phyloP scores from a whole-genome alignment of 1,140 invertebrate species.

The Helicoverpa armigera region DNA sequence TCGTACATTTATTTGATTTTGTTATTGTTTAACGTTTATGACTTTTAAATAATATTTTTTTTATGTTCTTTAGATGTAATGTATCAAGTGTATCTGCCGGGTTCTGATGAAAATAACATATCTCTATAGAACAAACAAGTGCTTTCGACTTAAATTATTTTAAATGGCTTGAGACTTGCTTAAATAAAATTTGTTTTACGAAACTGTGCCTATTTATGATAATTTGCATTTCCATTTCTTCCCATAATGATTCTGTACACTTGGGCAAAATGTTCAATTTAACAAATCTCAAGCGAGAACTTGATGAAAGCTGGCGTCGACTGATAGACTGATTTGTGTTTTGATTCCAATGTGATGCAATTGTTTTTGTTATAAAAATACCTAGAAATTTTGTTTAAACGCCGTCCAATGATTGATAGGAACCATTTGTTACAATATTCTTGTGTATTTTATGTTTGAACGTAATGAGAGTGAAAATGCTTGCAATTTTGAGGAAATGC shows the following conservation, averaged over 20 bases:
- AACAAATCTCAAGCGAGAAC: constrained; percentile 2
- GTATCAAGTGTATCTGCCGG: no score
- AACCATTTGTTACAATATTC: constrained; percentile 47
- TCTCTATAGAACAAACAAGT: no score
- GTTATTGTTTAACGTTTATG: neutral
- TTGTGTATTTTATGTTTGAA: constrained; percentile 17
- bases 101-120: no score
- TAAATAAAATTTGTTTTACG: no score
- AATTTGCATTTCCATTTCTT: neutral
- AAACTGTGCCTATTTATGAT: neutral
- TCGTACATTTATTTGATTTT: neutral
- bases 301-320: constrained; percentile 37
- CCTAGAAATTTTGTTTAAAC: constrained; percentile 29
- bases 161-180: no score
- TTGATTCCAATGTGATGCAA: constrained; percentile 41
- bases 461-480: constrained; percentile 17
- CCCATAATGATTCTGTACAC: neutral
- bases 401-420: constrained; percentile 44
- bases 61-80: neutral
- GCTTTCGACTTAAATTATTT: no score
- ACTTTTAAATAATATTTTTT: neutral
- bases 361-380: constrained; percentile 49
- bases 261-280: constrained; percentile 6
- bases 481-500: constrained; percentile 8
- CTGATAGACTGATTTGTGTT: constrained; percentile 29